Evolutionary conservation across 2,113 vertebrate genomes (phyloP).

Genomic region (Motacilla alba): DNA sequence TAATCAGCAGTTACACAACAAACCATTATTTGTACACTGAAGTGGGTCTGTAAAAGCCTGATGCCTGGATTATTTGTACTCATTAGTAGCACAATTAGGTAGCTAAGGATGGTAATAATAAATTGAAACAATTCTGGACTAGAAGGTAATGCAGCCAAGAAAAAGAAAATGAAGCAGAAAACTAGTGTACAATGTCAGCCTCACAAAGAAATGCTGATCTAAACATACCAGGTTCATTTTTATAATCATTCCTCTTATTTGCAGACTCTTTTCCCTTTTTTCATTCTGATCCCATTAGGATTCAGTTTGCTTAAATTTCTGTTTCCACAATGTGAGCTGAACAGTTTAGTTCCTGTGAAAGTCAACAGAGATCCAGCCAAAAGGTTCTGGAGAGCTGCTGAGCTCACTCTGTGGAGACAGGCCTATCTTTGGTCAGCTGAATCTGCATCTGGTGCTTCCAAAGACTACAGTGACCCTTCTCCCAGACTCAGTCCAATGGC

Average conservation of each 20-base stretch:
- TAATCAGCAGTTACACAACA: conserved; percentile 1
- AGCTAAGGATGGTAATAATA: conserved; percentile 47
- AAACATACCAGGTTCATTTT: fast-evolving
- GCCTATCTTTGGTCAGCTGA: not conserved
- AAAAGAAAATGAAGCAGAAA: conserved; percentile 49
- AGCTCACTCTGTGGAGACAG: not conserved
- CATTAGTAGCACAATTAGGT: conserved; percentile 55
- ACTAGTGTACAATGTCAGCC: not conserved
- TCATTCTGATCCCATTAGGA: not conserved
- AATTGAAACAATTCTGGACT: conserved; percentile 22
- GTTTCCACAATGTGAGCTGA: not conserved
- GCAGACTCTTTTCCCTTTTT: not conserved
- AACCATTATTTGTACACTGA: conserved; percentile 37
- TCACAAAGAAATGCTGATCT: not conserved
- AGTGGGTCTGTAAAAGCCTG: conserved; percentile 21
- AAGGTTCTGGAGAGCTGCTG: not conserved
- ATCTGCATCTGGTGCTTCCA: not conserved
- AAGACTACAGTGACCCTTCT: not conserved
- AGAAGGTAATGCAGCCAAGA: conserved; percentile 19
- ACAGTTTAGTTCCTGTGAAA: not conserved
- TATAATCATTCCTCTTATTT: not conserved
- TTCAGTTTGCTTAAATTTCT: not conserved
- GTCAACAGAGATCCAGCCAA: not conserved
- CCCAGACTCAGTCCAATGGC: not conserved
- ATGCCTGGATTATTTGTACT: conserved; percentile 44